Evolutionary conservation across 2,797 vertebrate species (phyloP), one percentile per base, ranked within the genome.

Genomic region (Clarias fuscus): DNA sequence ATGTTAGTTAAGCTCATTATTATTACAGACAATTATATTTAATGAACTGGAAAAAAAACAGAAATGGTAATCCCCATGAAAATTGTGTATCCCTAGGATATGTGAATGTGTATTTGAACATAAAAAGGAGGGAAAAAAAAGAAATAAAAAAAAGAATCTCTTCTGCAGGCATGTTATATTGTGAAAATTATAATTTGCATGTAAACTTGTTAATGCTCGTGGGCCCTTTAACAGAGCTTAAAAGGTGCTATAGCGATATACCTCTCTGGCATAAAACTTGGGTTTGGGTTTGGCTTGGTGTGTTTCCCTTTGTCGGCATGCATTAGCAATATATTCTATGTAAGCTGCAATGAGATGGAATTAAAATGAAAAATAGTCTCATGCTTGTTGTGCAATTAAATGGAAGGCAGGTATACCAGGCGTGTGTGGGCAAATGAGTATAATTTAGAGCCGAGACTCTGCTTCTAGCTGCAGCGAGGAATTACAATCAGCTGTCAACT

Each of bases 331-430:
- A 70, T 64, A 80, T 85, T 84, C 90, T 81, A 85, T n/a, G 75
- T 88, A 85, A 68, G 86, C 87, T 88, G 86, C 91, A 93, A 92
- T 67, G 72, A 91, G 86, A 91, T 88, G 91, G 88, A 94, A 94
- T 93, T 93, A 94, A 93, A 88, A 91, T 93, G 92, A 94, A 92
- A 90, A 92, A 94, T 93, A 91, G 91, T 65, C 87, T 84, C 86
- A 82, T 88, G 84, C 87, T 91, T 86, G 89, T 92, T 82, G 85
- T 73, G 91, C 85, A 88, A 83, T 88, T 90, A 93, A 89, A 84
- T 84, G 84, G 72, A 87, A 89, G 82, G 88, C 86, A 70, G 65
- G 65, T 88, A 91, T 92, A 92, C 92, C 89, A 85, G 56, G 84
- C 87, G 85, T 20, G 83, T 90, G 86, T 61, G 64, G 70, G 84